Evolutionary conservation across 2,113 vertebrate genomes (phyloP).

Genomic region (Bungarus multicinctus): DNA sequence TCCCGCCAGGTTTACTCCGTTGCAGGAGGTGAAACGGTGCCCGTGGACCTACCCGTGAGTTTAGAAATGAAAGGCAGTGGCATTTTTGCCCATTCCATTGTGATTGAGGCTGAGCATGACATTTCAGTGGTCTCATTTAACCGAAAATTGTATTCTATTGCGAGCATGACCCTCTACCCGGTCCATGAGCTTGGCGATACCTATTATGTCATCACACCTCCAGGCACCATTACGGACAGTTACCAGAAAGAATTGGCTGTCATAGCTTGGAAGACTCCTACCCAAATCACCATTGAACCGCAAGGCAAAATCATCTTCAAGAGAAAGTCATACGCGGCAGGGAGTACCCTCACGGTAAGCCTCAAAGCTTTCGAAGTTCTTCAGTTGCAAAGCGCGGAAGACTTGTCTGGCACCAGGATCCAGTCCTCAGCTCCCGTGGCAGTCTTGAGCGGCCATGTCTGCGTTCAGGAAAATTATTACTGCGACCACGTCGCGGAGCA

Average conservation of each 20-base stretch:
- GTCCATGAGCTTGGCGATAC: background rate
- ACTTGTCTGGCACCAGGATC: conserved; percentile 63
- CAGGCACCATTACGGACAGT: background rate
- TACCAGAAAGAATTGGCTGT: conserved; percentile 9
- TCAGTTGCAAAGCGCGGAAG: background rate
- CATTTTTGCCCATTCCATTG: background rate
- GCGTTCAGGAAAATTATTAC: conserved; percentile 61
- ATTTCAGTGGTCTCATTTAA: background rate
- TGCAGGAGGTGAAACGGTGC: background rate
- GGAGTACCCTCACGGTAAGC: background rate
- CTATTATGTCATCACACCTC: background rate
- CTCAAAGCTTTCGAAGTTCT: background rate
- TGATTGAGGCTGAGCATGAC: background rate
- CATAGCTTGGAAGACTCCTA: background rate
- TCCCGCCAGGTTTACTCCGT: background rate
- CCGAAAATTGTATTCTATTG: background rate
- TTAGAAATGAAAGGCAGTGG: background rate
- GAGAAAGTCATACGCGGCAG: background rate
- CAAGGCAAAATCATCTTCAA: background rate
- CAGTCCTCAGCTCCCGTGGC: conserved; percentile 63
- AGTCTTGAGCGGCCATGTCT: conserved; percentile 69
- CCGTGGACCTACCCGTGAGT: background rate
- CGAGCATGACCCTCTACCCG: background rate
- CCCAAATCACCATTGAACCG: background rate
- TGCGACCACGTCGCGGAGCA: conserved; percentile 78